Conservation (phyloP, 2,113 vertebrate species). For the Orcinus orca region DNA sequence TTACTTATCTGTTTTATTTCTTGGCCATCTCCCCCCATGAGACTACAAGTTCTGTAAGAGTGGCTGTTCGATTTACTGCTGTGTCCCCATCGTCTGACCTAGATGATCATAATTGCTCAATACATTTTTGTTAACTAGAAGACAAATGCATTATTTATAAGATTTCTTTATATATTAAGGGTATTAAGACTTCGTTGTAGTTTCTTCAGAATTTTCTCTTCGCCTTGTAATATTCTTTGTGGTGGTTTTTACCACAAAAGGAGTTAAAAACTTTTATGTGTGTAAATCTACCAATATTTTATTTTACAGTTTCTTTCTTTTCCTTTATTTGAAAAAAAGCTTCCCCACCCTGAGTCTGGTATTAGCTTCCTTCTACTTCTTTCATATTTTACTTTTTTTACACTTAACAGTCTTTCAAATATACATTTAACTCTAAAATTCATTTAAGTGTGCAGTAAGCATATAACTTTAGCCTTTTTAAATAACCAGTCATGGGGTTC, state of each 20-base stretch:
- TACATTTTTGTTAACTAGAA: not conserved
- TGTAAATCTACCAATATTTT: not conserved
- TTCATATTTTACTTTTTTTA: not conserved
- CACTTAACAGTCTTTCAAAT: not conserved
- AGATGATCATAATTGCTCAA: not conserved
- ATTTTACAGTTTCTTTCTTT: not conserved
- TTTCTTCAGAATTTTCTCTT: conserved; percentile 41
- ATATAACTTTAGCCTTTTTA: not conserved
- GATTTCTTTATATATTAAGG: not conserved
- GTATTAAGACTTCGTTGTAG: not conserved
- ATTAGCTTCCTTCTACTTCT: not conserved
- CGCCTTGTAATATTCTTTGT: not conserved
- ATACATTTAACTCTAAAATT: not conserved
- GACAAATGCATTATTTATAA: not conserved
- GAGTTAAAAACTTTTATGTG: not conserved
- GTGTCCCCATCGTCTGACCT: not conserved
- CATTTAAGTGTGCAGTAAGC: not conserved
- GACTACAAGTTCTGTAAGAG: not conserved
- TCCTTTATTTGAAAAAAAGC: not conserved
- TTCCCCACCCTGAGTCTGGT: not conserved
- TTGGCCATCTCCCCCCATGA: not conserved
- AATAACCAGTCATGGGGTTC: not conserved
- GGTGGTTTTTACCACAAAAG: not conserved
- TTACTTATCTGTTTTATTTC: not conserved
- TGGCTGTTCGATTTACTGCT: not conserved